Evolutionary conservation across 92 coral and sea anemone genomes (phyloP).

Genomic region (Bergia puertoricense): DNA sequence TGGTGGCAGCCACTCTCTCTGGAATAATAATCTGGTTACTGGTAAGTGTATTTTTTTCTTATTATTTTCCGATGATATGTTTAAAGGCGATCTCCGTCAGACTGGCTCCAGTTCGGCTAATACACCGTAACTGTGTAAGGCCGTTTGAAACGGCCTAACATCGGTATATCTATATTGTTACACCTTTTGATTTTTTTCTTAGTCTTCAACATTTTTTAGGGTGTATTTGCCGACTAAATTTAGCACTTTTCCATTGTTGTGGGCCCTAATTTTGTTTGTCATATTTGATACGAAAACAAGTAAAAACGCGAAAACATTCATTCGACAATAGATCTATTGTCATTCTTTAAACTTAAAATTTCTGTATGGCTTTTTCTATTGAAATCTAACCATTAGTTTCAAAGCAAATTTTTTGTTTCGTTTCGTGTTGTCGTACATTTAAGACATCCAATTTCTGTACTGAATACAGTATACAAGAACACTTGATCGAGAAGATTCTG

Average conservation of each 20-base stretch:
- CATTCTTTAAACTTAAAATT: not conserved
- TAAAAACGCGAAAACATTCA: not conserved
- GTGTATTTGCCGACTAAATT: not conserved
- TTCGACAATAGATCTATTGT: not conserved
- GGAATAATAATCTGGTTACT: conserved; percentile 94
- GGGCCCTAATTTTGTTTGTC: not conserved
- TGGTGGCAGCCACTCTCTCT: conserved; percentile 93
- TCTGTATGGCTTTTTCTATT: not conserved
- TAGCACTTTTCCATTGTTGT: not conserved
- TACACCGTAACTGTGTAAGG: not conserved
- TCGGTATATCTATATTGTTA: not conserved
- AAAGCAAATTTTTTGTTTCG: not conserved
- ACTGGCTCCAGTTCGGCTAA: not conserved
- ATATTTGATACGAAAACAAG: no score
- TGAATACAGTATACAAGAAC: not conserved
- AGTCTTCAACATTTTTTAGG: not conserved
- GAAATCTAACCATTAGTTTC: no score
- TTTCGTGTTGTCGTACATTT: no score
- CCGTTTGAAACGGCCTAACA: not conserved
- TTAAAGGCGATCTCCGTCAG: no score
- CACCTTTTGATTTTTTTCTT: no score
- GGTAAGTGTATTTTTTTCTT: conserved; percentile 59
- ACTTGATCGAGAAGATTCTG: not conserved
- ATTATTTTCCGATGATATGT: no score
- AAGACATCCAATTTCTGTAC: not conserved